Percentiles rank a stretch among this genome's conserved stretches.
Evolutionary conservation across 2,113 vertebrate genomes (phyloP).

Genomic region (Mustela nigripes): DNA sequence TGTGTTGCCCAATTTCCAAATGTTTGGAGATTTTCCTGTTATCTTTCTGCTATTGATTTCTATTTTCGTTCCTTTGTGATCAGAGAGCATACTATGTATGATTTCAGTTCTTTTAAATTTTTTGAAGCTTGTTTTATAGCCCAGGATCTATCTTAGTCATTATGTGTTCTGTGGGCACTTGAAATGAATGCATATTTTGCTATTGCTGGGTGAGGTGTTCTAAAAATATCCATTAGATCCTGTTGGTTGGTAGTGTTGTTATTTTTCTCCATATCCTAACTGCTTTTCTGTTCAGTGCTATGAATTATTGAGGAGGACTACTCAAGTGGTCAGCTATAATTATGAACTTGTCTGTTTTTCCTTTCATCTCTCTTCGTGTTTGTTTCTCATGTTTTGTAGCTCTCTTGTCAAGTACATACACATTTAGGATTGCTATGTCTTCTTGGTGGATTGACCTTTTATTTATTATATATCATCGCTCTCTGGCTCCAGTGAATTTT

Average conservation of each 20-base stretch:
- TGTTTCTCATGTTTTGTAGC: not conserved
- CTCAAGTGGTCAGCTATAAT: not conserved
- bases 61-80: not conserved
- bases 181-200: not conserved
- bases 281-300: constrained; percentile 15
- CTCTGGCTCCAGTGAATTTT: not conserved
- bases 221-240: not conserved
- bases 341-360: not conserved
- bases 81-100: not conserved
- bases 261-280: not conserved
- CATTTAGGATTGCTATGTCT: not conserved
- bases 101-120: not conserved
- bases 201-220: not conserved
- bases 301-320: not conserved
- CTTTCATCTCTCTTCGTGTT: not conserved
- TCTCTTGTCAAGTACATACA: not conserved
- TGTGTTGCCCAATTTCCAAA: not conserved
- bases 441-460: not conserved
- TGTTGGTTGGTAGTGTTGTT: not conserved
- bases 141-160: not conserved
- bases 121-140: not conserved
- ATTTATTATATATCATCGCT: not conserved
- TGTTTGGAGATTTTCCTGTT: not conserved
- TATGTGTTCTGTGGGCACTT: not conserved
- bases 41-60: not conserved